These are phyloP conservation scores for Ectemnius continuus DNA, from an alignment of 2,888 invertebrate species.

Conservation along the genomic window DNA sequence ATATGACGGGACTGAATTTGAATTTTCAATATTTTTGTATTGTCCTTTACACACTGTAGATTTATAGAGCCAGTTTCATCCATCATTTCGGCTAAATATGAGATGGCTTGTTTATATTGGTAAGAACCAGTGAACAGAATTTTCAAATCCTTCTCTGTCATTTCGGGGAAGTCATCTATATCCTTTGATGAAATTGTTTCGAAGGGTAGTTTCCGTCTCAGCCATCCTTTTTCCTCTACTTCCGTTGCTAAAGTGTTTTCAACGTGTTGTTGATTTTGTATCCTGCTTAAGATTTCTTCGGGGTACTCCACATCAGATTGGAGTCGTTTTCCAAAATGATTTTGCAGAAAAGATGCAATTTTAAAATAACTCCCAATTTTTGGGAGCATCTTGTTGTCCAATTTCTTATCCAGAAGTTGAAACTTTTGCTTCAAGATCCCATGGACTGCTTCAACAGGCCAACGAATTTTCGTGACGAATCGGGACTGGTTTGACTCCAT, in stretches of 20 bases:
- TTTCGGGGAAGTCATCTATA: slow-evolving; percentile 47
- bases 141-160: slow-evolving; percentile 45
- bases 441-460: too few relatives aligned
- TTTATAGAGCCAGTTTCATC: slow-evolving; percentile 41
- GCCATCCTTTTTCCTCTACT: slow-evolving; percentile 32
- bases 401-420: too few relatives aligned
- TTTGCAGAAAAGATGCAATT: slow-evolving; percentile 43
- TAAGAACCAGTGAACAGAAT: slow-evolving; percentile 52
- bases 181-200: slow-evolving; percentile 26
- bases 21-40: slow-evolving; percentile 40
- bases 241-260: too few relatives aligned
- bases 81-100: slow-evolving; percentile 54
- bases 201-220: slow-evolving; percentile 31
- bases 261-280: too few relatives aligned
- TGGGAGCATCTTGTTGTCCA: too few relatives aligned
- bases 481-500: slow-evolving; percentile 50
- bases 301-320: slow-evolving; percentile 31
- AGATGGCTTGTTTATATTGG: slow-evolving; percentile 50
- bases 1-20: slow-evolving; percentile 45
- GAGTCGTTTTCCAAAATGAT: slow-evolving; percentile 47
- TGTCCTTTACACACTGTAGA: slow-evolving; percentile 43
- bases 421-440: too few relatives aligned
- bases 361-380: slow-evolving; percentile 26
- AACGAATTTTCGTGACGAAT: too few relatives aligned
- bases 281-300: slow-evolving; percentile 27